These are phyloP conservation scores for Hypanus sabinus DNA, from an alignment of 2,113 vertebrate species.

Conservation along the genomic window DNA sequence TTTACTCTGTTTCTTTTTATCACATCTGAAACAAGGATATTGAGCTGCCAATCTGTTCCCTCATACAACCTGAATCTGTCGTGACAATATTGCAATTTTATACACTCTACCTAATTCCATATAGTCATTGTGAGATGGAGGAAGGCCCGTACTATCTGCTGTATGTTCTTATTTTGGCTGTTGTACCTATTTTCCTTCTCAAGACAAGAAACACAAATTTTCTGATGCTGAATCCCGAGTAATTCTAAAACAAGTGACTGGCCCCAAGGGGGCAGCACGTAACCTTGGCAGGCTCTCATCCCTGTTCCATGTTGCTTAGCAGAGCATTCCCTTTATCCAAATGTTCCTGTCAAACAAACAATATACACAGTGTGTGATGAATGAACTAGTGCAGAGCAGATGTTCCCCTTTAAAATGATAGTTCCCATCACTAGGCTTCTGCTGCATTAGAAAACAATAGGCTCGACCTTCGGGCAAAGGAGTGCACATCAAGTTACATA, in stretches of 20 bases:
- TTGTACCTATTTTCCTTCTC: not conserved
- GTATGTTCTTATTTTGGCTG: no score
- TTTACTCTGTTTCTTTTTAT: no score
- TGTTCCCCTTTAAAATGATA: constrained; percentile 24
- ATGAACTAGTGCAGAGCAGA: constrained; percentile 21
- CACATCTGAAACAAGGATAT: no score
- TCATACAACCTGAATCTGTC: no score
- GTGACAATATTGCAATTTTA: no score
- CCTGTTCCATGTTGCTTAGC: not conserved
- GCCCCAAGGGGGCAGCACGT: not conserved
- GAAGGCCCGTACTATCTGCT: no score
- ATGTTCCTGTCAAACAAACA: constrained; percentile 22
- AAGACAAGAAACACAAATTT: not conserved
- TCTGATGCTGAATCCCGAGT: not conserved
- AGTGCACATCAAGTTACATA: constrained; percentile 7
- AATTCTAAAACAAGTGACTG: not conserved
- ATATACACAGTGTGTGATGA: constrained; percentile 7
- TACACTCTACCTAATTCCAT: no score
- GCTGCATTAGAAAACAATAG: constrained; percentile 32
- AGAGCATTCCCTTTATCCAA: not conserved
- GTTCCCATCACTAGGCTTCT: constrained; percentile 9
- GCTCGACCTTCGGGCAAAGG: not conserved
- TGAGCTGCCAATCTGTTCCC: no score
- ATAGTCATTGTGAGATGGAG: no score
- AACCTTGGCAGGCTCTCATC: not conserved